Conservation (phyloP, 2,113 vertebrate species). For the Chaetodon auriga region DNA sequence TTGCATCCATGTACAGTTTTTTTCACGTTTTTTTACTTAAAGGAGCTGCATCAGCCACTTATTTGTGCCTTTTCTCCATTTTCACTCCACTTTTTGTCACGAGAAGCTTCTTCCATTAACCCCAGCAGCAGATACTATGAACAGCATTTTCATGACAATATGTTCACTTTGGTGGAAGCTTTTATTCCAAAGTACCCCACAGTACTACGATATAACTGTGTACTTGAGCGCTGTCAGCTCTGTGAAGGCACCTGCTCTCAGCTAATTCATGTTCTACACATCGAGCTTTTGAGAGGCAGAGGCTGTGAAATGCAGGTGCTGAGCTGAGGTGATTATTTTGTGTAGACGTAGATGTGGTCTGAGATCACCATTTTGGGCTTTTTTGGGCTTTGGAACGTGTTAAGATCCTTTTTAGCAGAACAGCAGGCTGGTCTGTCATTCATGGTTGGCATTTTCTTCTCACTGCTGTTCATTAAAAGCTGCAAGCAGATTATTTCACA, state of each 20-base stretch:
- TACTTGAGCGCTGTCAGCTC: not conserved
- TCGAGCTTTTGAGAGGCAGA: not conserved
- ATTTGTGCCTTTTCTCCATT: not conserved
- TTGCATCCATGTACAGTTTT: not conserved
- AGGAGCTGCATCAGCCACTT: not conserved
- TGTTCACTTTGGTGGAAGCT: not conserved
- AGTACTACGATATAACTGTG: not conserved
- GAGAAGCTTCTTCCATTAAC: not conserved
- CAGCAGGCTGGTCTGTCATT: slow-evolving; percentile 1
- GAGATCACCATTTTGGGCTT: not conserved
- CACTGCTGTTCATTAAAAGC: slow-evolving; percentile 1
- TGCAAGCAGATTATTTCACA: not conserved
- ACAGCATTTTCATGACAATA: slow-evolving; percentile 1
- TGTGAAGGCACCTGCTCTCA: not conserved
- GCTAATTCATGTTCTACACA: not conserved
- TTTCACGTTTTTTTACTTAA: not conserved
- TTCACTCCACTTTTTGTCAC: not conserved
- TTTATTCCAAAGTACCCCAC: not conserved
- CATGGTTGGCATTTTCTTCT: not conserved
- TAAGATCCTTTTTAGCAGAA: not conserved
- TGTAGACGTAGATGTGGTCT: not conserved
- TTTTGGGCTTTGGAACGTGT: not conserved
- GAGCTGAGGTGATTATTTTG: not conserved
- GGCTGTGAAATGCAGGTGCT: not conserved
- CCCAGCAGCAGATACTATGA: no score